Base-by-base conservation (phyloP, 2,113 vertebrate genomes). In the Oxyruncus cristatus region DNA sequence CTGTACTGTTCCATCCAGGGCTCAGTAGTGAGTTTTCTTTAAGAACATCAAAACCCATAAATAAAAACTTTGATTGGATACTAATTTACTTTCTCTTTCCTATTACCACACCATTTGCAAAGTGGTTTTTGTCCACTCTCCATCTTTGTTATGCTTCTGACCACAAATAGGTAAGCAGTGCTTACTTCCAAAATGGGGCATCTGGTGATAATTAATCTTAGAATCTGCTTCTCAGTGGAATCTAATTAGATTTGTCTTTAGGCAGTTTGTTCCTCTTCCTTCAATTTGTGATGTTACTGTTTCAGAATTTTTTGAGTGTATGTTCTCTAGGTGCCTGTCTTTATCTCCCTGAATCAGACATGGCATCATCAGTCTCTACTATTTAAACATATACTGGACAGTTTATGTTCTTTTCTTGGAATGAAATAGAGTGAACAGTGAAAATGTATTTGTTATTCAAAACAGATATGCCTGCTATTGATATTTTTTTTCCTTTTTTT, bases 161-260 rank as follows among this genome's bases (percentile, higher is more conserved):
- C 44, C 27, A 52, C 37, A 70, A 78, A 84, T 68, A 84, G 65
- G 49, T 84, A 66, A 76, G 44, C 56, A 77, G 41, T 2, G 1
- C 58, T 90, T 70, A 20, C 14, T 75, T 92, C 26, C 88, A 41
- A 75, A 95, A 41, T 82, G n/a, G 32, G 70, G 23, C 52, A 88
- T 89, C 80, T 89, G 86, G 39, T 81, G 76, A n/a, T 83, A 88
- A 85, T 90, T 79, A 88, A 67, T 84, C 59, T 86, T 94, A 59
- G 63, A 92, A 47, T 84, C 72, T 95, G 23, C 46, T 84, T 63
- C 52, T 86, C 35, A 50, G 33, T 77, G 37, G 37, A 94, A 84
- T 71, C 53, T 77, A 67, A 89, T 73, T 50, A 88, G 55, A 66
- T 86, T 84, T 91, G 24, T 76, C 87, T 91, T 84, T 27, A 58